phyloP scores from a whole-genome alignment of 2,888 invertebrate species.

The Sphinx pinastri region DNA sequence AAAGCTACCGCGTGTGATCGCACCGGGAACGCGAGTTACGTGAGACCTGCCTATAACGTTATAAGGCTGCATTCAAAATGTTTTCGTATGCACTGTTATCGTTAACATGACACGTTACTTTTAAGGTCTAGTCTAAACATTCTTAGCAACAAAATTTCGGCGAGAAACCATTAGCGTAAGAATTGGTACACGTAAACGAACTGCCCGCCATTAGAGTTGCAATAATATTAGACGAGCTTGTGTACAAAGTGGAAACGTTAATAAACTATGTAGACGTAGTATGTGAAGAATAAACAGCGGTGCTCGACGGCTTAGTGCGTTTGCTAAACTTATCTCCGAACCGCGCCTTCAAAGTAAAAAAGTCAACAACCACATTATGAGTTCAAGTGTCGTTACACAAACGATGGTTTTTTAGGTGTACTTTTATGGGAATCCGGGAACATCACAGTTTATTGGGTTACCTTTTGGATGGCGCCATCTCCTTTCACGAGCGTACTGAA shows the following conservation, averaged over 20 bases:
- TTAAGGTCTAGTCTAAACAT: conserved; percentile 26
- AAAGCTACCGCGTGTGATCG: conserved; percentile 67
- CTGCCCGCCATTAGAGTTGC: conserved; percentile 36
- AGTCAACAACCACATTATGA: conserved; percentile 73
- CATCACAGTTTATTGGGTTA: conserved; percentile 22
- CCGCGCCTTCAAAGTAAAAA: conserved; percentile 70
- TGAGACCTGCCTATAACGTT: conserved; percentile 62
- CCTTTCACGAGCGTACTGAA: conserved; percentile 30
- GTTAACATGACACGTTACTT: conserved; percentile 34
- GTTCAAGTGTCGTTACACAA: conserved; percentile 60
- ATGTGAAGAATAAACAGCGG: conserved; percentile 77
- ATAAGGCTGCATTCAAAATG: conserved; percentile 51
- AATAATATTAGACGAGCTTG: conserved; percentile 55
- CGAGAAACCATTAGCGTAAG: conserved; percentile 11
- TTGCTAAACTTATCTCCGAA: conserved; percentile 76
- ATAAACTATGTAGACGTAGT: conserved; percentile 67
- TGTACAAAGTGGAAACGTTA: conserved; percentile 60
- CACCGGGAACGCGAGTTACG: conserved; percentile 55
- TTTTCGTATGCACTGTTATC: conserved; percentile 50
- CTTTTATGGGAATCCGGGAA: conserved; percentile 28
- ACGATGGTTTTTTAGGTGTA: conserved; percentile 39
- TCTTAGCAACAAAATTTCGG: conserved; percentile 11
- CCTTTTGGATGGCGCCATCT: conserved; percentile 21
- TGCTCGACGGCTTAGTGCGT: conserved; percentile 63
- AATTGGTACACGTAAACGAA: conserved; percentile 11